Base-by-base conservation (phyloP, 2,797 vertebrate genomes). In the Sebastes umbrosus region DNA sequence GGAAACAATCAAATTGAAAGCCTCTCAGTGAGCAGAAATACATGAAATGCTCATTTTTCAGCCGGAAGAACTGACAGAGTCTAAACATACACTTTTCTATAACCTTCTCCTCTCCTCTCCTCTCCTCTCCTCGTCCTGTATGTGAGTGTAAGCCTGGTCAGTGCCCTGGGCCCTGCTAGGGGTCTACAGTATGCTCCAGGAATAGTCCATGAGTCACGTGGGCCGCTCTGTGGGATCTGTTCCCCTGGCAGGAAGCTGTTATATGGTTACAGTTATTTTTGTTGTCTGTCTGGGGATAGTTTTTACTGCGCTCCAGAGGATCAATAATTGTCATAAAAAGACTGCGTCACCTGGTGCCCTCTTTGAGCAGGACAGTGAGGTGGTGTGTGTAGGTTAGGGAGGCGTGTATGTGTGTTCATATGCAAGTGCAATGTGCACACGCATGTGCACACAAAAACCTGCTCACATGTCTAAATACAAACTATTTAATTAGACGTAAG, bases 241-340 rank as follows among this genome's bases (percentile, higher is more conserved):
- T 98, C 97, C 96, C 96, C 95, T 95, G 96, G 93, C 96, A 97
- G 96, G 97, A 98, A 98, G 96, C 96, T 93, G 96, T 94, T 97
- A 97, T 97, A 97, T 94, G 96, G 97, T 97, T 97, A 97, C 97
- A 97, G 97, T 98, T 98, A 97, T 98, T 98, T 98, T 97, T 97
- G 97, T 98, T 98, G 97, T 98, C 97, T 98, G 96, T 97, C 97
- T 97, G 97, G 96, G 96, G 96, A 96, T 96, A 96, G 96, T 97
- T 97, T 98, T 97, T 97, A 97, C 96, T 96, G 97, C 90, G 96
- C 97, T 95, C 95, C 94, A 95, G 93, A 97, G 95, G 97, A 99
- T 99, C 98, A 97, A 97, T 99, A 97, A 92, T 95, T 95, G 94
- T 97, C 97, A 97, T 97, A 97, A 97, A 97, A 95, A 97, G 97